Evolutionary conservation across 2,797 vertebrate species (phyloP), one percentile per base, ranked within the genome.

Genomic region (Leuciscus waleckii): DNA sequence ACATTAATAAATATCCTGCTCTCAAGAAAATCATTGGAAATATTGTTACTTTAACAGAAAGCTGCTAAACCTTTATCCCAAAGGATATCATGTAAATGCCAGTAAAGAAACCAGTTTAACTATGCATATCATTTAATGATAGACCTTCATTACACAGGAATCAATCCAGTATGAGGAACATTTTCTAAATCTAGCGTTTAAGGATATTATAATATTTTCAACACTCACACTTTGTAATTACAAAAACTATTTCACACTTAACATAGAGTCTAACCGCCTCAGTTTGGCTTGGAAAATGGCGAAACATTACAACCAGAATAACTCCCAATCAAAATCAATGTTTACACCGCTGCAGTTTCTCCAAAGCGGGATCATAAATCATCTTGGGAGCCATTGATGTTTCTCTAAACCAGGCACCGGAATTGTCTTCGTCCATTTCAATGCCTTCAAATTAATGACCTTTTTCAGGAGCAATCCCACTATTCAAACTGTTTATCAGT

Each of bases 61-160:
- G 82, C 71, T 51, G 23, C 32, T 67, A 39, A 83, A 83, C 32
- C 43, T 67, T 29, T 21, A 67, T 76, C 61, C 61, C 32, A 68
- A 32, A 76, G 37, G 19, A 76, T 76, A 29, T 19, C 37, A 56
- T 83, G n/a, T 21, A 83, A 76, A 67, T 39, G 71, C 32, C 69
- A 79, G 75, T 79, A 14, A 79, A 79, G 68, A 81, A 76, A 68
- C 17, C 43, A 68, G 46, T 43, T 70, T 35, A 77, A 65, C 86
- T 87, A 87, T 84, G 82, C 86, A 87, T 84, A 76, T 70, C 49
- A 41, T 67, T 46, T 37, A 49, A 65, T n/a, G 14, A 37, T 37
- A 13, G 8, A 54, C 67, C 54, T 21, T 71, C 70, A 83, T 49
- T 37, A 75, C 77, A 79, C 56, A 76, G n/a, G 54, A 75, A 39